phyloP scores from a whole-genome alignment of 2,113 vertebrate species.

The Nicator chloris region DNA sequence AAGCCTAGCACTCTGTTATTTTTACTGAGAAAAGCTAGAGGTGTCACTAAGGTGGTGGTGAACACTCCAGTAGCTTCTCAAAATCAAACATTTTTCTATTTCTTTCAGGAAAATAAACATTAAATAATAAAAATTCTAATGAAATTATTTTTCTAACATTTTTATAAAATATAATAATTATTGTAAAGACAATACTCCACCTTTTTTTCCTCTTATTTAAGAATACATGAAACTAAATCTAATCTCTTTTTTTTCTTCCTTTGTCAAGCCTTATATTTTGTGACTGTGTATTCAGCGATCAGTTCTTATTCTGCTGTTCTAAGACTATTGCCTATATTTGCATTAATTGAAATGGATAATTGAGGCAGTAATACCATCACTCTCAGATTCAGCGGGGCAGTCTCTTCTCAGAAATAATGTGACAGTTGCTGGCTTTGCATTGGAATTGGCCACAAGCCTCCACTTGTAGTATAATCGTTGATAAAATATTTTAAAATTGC shows the following conservation, averaged over 20 bases:
- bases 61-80: background rate
- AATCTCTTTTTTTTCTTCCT: background rate
- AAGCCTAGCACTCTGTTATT: background rate
- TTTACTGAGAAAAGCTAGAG: background rate
- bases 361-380: slow-evolving; percentile 19
- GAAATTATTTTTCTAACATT: background rate
- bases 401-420: slow-evolving; percentile 29
- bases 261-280: slow-evolving; percentile 36
- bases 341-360: slow-evolving; percentile 59
- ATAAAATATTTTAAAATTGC: slow-evolving; percentile 58
- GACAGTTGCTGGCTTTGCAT: slow-evolving; percentile 24
- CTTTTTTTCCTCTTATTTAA: background rate
- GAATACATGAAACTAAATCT: background rate
- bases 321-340: slow-evolving; percentile 47
- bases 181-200: background rate
- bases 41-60: background rate
- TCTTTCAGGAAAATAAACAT: background rate
- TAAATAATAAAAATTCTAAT: background rate
- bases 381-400: slow-evolving; percentile 31
- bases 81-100: background rate
- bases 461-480: slow-evolving; percentile 56
- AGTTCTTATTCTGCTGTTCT: slow-evolving; percentile 37
- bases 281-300: slow-evolving; percentile 41
- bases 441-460: slow-evolving; percentile 51
- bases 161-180: background rate